Percentiles rank a stretch among this genome's conserved stretches.
These are phyloP conservation scores for Stratiomys singularior DNA, from an alignment of 2,888 invertebrate genomes.

Conservation along the genomic window DNA sequence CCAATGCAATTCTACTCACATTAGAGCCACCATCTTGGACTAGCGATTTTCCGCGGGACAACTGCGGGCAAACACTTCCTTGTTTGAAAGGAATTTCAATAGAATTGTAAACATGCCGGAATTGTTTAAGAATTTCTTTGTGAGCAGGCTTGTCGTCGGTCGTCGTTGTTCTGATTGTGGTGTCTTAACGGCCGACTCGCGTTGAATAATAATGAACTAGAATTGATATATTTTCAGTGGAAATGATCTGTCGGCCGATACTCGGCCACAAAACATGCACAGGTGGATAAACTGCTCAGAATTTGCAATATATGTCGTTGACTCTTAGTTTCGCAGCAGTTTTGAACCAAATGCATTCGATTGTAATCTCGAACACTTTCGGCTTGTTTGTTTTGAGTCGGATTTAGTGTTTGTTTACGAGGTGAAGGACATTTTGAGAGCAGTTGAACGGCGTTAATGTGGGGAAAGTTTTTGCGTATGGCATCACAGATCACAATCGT, in stretches of 20 bases:
- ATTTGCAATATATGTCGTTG: not conserved
- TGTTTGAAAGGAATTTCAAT: no score
- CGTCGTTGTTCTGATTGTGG: not conserved
- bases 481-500: no score
- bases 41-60: no score
- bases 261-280: not conserved
- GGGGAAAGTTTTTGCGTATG: no score
- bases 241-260: not conserved
- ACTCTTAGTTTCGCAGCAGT: not conserved
- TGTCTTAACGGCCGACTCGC: not conserved
- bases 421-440: not conserved
- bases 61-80: no score
- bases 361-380: not conserved
- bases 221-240: conserved; percentile 11
- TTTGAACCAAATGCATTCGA: conserved; percentile 1
- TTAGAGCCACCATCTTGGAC: not conserved
- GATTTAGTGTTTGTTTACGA: not conserved
- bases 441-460: no score
- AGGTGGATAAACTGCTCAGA: conserved; percentile 11
- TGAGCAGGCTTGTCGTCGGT: no score
- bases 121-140: no score
- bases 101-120: no score
- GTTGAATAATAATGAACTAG: conserved; percentile 13
- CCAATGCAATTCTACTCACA: not conserved
- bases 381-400: not conserved